Percentiles rank a stretch among this genome's conserved stretches.
Evolutionary conservation across 2,797 vertebrate genomes (phyloP).

Genomic region (Anguilla marmorata): DNA sequence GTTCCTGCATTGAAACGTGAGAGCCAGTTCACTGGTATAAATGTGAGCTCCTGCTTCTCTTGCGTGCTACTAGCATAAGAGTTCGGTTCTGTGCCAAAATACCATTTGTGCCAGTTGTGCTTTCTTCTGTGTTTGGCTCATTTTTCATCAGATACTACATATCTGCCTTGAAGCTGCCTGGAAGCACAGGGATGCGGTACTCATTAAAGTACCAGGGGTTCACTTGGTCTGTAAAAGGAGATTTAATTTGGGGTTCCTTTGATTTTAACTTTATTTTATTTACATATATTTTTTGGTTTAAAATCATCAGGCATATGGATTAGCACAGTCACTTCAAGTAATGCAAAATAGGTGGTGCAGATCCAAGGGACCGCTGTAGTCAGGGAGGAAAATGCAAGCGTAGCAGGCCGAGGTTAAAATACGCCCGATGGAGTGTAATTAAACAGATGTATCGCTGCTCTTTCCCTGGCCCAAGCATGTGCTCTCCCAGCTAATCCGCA

Average conservation of each 20-base stretch:
- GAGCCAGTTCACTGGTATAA: neutral
- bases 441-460: conserved; percentile 30
- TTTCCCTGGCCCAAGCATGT: conserved; percentile 14
- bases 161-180: neutral
- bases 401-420: conserved; percentile 9
- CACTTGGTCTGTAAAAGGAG: neutral
- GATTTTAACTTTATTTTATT: neutral
- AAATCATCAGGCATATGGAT: neutral
- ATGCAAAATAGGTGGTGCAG: neutral
- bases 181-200: neutral
- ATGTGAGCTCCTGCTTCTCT: neutral
- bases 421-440: conserved; percentile 24
- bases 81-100: neutral
- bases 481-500: conserved; percentile 43
- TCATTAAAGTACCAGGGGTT: neutral
- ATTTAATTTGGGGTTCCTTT: neutral
- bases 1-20: neutral
- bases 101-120: neutral
- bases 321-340: neutral
- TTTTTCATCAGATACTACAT: neutral
- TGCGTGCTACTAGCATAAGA: neutral
- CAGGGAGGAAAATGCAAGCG: neutral
- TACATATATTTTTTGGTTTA: neutral
- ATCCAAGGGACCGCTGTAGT: neutral
- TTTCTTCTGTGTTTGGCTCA: neutral